Percentiles rank a stretch among this genome's conserved stretches.
phyloP scores from a whole-genome alignment of 1,140 invertebrate species.

The Aporrectodea caliginosa region DNA sequence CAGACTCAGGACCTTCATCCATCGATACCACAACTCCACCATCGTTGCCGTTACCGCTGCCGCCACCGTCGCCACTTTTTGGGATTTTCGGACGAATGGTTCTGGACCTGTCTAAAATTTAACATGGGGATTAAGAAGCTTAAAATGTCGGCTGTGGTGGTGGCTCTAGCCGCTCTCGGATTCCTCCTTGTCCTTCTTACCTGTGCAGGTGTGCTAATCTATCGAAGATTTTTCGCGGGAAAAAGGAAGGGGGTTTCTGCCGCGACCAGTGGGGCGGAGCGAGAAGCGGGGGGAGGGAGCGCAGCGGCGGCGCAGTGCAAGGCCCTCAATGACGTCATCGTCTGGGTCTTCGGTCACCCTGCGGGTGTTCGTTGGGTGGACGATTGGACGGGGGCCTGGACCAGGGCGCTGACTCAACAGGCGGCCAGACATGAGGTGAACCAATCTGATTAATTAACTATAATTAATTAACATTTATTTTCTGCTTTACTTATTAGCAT shows the following conservation, averaged over 20 bases:
- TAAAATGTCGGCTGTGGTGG: background rate
- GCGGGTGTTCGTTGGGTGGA: background rate
- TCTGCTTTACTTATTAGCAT: too few species aligned
- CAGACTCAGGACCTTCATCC: too few species aligned
- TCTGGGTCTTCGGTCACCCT: background rate
- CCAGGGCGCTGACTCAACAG: background rate
- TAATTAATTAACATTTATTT: too few species aligned
- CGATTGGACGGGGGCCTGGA: background rate
- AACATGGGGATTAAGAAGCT: too few species aligned
- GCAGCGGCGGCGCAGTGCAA: background rate
- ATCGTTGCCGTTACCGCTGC: background rate
- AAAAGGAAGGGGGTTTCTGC: background rate
- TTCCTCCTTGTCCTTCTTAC: too few species aligned
- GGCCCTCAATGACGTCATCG: background rate
- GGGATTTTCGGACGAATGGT: background rate
- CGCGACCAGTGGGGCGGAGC: background rate
- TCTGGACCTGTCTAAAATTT: background rate
- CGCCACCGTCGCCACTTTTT: background rate
- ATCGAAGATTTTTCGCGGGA: background rate
- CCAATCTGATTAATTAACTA: too few species aligned
- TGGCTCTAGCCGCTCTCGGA: background rate
- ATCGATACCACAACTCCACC: too few species aligned
- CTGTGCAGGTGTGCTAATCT: background rate
- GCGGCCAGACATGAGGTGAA: background rate
- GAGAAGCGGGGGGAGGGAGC: background rate